phyloP scores from a whole-genome alignment of 2,888 invertebrate species.

The Cabera pusaria region DNA sequence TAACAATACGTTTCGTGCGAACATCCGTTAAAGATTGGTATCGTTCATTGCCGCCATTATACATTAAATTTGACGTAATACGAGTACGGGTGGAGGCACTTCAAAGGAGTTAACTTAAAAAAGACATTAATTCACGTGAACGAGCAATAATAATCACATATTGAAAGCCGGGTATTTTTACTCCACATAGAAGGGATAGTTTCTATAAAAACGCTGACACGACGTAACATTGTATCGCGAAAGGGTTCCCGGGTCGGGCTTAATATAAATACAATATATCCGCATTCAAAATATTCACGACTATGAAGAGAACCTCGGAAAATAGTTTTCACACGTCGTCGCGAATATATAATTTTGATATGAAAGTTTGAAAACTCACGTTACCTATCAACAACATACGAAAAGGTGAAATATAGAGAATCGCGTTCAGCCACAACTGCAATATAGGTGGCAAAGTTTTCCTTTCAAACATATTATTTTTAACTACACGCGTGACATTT shows the following conservation, averaged over 20 bases:
- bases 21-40: conserved; percentile 28
- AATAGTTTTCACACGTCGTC: conserved; percentile 2
- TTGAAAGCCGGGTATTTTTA: conserved; percentile 35
- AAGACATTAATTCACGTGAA: conserved; percentile 47
- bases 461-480: conserved; percentile 2
- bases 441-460: not conserved
- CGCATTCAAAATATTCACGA: conserved; percentile 4
- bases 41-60: conserved; percentile 25
- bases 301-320: conserved; percentile 2
- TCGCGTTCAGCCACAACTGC: too few species aligned
- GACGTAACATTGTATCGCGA: conserved; percentile 34
- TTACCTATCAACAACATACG: not conserved
- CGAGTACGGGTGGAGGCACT: conserved; percentile 29
- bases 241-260: conserved; percentile 29
- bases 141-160: conserved; percentile 46
- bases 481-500: conserved; percentile 1
- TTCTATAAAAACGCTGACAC: conserved; percentile 38
- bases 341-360: conserved; percentile 1
- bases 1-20: conserved; percentile 27
- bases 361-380: conserved; percentile 3
- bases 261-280: conserved; percentile 12
- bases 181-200: conserved; percentile 34
- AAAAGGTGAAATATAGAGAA: too few species aligned
- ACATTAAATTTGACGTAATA: conserved; percentile 27
- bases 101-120: conserved; percentile 29